These are phyloP conservation scores for Leuciscus idus DNA, from an alignment of 2,113 vertebrate genomes.

Conservation along the genomic window DNA sequence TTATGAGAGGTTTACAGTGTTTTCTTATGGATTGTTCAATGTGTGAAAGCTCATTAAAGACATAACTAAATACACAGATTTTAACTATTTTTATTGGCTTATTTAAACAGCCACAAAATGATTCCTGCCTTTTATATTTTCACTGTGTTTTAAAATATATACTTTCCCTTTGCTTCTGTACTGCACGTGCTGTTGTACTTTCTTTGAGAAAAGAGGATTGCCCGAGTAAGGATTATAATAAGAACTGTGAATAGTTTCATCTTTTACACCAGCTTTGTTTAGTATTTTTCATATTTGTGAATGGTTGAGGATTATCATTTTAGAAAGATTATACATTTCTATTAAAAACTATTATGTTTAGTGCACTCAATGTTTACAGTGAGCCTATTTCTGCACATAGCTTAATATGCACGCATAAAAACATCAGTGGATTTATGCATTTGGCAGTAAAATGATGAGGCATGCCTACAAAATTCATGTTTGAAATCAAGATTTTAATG, in stretches of 20 bases:
- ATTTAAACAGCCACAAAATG: neutral
- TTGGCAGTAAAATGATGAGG: neutral
- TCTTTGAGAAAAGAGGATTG: slow-evolving; percentile 21
- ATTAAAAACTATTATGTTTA: neutral
- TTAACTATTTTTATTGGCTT: neutral
- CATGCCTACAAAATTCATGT: neutral
- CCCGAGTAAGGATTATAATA: neutral
- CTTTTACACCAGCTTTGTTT: neutral
- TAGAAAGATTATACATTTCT: neutral
- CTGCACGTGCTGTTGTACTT: neutral
- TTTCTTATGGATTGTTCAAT: neutral
- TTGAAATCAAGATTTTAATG: slow-evolving; percentile 24
- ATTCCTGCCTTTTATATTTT: neutral
- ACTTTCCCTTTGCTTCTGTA: neutral
- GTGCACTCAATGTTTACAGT: neutral
- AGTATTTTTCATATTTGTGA: neutral
- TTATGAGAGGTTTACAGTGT: neutral
- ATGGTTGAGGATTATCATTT: neutral
- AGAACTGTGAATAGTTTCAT: neutral
- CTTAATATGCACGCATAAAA: neutral
- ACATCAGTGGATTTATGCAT: neutral
- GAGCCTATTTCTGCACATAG: neutral
- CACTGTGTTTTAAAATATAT: neutral
- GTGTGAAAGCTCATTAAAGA: neutral
- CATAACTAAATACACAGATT: neutral